phyloP scores from a whole-genome alignment of 2,888 invertebrate species.

The Brenthis hecate region DNA sequence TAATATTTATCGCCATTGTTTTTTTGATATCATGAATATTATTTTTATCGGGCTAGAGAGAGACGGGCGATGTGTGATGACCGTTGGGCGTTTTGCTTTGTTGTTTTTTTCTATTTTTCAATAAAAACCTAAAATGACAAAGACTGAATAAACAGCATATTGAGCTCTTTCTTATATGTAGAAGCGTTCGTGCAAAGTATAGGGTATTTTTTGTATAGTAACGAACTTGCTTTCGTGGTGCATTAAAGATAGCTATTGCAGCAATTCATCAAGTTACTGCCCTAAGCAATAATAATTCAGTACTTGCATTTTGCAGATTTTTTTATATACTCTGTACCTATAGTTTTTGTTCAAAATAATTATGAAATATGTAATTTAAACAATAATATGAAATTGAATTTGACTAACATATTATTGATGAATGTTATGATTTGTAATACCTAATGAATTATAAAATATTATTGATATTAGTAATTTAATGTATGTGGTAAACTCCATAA shows the following conservation, averaged over 20 bases:
- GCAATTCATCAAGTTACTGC: conserved; percentile 21
- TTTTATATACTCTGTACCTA: background rate
- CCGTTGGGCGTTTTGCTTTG: conserved; percentile 69
- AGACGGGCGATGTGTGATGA: conserved; percentile 64
- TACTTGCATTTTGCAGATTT: background rate
- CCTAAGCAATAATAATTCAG: conserved; percentile 19
- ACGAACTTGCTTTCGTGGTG: conserved; percentile 13
- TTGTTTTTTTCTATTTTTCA: conserved; percentile 48
- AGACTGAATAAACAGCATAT: conserved; percentile 27
- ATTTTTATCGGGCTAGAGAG: conserved; percentile 74
- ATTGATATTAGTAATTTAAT: too few species aligned
- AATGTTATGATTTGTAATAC: too few species aligned
- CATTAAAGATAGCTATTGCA: conserved; percentile 14
- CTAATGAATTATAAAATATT: too few species aligned
- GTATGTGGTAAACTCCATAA: too few species aligned
- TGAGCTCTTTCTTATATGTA: conserved; percentile 18
- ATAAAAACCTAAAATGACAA: conserved; percentile 36
- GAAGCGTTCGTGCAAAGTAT: conserved; percentile 2
- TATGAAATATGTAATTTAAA: too few species aligned
- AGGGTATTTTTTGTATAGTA: conserved; percentile 20
- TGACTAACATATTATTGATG: too few species aligned
- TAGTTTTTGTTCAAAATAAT: too few species aligned
- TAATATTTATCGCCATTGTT: conserved; percentile 70
- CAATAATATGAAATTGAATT: too few species aligned
- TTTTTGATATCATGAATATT: conserved; percentile 69